phyloP scores from a whole-genome alignment of 2,797 vertebrate genomes.

The Phrynocephalus forsythii region DNA sequence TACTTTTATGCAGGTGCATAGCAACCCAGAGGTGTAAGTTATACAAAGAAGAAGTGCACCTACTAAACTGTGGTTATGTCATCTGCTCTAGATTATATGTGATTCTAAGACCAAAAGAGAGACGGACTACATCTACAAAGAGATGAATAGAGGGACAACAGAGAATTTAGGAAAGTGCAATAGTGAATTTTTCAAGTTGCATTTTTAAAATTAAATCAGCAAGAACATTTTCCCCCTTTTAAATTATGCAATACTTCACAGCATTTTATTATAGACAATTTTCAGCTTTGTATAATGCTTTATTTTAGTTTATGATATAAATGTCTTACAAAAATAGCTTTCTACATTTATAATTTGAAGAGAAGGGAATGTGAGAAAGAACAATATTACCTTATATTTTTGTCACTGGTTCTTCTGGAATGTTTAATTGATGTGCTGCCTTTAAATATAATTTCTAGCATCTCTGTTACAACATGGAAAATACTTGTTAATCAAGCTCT shows the following conservation, averaged over 20 bases:
- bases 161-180: background rate
- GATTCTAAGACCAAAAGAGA: background rate
- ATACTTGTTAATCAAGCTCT: constrained; percentile 1
- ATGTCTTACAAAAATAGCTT: background rate
- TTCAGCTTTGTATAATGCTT: background rate
- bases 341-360: background rate
- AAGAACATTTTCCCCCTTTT: background rate
- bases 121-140: background rate
- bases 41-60: too few relatives aligned
- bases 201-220: background rate
- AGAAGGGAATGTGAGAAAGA: background rate
- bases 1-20: too few relatives aligned
- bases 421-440: background rate
- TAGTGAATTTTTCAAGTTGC: background rate
- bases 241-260: background rate
- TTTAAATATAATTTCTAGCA: background rate
- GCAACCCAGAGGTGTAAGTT: too few relatives aligned
- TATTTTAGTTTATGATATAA: background rate
- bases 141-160: background rate
- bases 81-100: background rate
- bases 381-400: background rate
- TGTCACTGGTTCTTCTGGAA: background rate
- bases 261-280: background rate
- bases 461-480: constrained; percentile 28
- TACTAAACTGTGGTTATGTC: too few relatives aligned